These are phyloP conservation scores for Vannuccia rotundouncinata DNA, from an alignment of 2,888 invertebrate species.

Conservation along the genomic window DNA sequence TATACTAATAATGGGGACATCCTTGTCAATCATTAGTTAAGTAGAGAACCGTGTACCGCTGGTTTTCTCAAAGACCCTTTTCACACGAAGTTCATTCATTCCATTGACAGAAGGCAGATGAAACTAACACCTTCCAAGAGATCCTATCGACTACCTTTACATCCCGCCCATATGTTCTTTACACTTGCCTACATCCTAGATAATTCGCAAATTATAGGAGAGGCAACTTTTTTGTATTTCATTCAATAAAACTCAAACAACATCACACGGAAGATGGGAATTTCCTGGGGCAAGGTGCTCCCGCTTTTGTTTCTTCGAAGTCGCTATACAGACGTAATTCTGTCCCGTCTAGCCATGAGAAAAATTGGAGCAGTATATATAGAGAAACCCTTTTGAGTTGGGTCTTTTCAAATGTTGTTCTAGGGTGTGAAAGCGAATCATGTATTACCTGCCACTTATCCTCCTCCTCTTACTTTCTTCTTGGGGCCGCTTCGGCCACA, in stretches of 20 bases:
- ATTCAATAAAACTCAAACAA: background rate
- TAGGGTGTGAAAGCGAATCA: background rate
- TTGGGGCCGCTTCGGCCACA: too few species aligned
- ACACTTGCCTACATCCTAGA: background rate
- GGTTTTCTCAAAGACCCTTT: background rate
- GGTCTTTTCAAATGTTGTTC: background rate
- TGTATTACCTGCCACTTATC: slow-evolving; percentile 13
- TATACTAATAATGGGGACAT: background rate
- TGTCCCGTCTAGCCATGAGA: too few species aligned
- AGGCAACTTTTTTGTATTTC: background rate
- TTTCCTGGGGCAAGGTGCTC: slow-evolving; percentile 14
- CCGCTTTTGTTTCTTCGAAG: background rate
- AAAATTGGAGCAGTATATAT: too few species aligned
- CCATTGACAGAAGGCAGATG: background rate
- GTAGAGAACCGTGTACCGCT: background rate
- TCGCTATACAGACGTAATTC: too few species aligned
- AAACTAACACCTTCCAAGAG: background rate
- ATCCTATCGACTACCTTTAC: background rate
- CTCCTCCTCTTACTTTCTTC: too few species aligned
- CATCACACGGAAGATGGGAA: background rate
- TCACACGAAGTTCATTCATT: background rate
- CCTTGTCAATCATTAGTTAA: background rate
- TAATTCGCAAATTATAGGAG: background rate
- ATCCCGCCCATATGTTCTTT: background rate
- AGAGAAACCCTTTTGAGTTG: too few species aligned